A percentile compares a stretch with the other conserved stretches of the same genome.
These are phyloP conservation scores for Trachemys scripta DNA, from an alignment of 2,113 vertebrate species.

Conservation along the genomic window DNA sequence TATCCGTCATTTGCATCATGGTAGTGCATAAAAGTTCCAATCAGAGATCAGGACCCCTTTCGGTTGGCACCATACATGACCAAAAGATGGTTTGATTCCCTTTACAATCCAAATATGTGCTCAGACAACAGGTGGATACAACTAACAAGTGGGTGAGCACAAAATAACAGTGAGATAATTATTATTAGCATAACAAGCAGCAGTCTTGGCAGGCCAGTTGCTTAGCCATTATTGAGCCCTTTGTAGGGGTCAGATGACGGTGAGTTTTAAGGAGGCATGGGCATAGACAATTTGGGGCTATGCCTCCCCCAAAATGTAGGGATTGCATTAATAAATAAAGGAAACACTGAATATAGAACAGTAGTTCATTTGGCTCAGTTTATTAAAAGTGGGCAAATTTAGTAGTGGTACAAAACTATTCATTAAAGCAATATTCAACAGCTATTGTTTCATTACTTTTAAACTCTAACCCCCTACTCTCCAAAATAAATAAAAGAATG, in stretches of 20 bases:
- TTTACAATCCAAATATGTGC: background rate
- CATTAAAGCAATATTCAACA: background rate
- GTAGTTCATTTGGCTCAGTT: background rate
- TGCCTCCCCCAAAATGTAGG: background rate
- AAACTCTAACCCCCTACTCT: background rate
- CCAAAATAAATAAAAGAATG: background rate
- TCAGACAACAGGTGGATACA: background rate
- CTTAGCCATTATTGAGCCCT: rapidly evolving
- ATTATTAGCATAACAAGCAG: rapidly evolving
- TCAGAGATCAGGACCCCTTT: background rate
- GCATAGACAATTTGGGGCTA: background rate
- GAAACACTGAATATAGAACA: background rate
- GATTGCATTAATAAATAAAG: background rate
- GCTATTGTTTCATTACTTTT: background rate
- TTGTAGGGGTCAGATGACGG: background rate
- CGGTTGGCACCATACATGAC: background rate
- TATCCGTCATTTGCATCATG: background rate
- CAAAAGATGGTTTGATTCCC: background rate
- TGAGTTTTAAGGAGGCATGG: background rate
- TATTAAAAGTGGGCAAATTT: background rate
- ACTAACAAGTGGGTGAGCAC: background rate
- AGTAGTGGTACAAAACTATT: background rate
- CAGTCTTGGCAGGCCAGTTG: background rate
- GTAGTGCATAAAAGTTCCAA: background rate
- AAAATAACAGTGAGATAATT: background rate